Percentiles rank a stretch among this genome's conserved stretches.
Evolutionary conservation across 2,888 invertebrate species (phyloP).

Genomic region (Drosophila planitibia): DNA sequence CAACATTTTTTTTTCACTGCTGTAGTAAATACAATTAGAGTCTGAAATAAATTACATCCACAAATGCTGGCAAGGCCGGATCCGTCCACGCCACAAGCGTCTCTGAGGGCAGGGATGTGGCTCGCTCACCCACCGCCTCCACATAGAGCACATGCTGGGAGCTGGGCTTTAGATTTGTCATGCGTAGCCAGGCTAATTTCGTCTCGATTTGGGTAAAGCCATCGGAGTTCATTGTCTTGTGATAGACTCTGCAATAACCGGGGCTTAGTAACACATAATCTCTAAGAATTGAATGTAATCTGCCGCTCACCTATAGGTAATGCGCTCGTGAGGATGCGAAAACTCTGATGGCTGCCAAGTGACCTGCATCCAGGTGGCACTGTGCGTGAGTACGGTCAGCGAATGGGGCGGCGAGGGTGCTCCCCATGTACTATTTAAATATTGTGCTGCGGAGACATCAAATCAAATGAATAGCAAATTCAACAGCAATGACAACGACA

Average conservation of each 20-base stretch:
- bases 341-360: constrained; percentile 95
- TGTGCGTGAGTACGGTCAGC: constrained; percentile 91
- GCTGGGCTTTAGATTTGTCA: constrained; percentile 91
- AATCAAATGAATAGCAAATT: constrained; percentile 14
- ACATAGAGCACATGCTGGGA: constrained; percentile 93
- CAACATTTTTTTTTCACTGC: neutral
- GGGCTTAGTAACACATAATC: constrained; percentile 8
- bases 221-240: constrained; percentile 89
- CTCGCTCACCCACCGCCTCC: constrained; percentile 89
- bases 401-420: constrained; percentile 94
- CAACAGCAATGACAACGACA: constrained; percentile 8
- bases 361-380: constrained; percentile 92
- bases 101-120: constrained; percentile 92
- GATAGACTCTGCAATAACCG: constrained; percentile 87
- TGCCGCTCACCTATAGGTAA: constrained; percentile 89
- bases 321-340: constrained; percentile 91
- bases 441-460: constrained; percentile 23
- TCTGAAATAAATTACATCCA: constrained; percentile 88
- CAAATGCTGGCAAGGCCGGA: constrained; percentile 94
- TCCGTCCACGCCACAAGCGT: constrained; percentile 94
- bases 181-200: constrained; percentile 89
- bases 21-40: neutral
- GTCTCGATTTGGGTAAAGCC: constrained; percentile 88
- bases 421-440: constrained; percentile 84
- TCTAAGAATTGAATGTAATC: neutral